Base-by-base conservation (phyloP, 2,797 vertebrate genomes). In the Intellagama lesueurii region DNA sequence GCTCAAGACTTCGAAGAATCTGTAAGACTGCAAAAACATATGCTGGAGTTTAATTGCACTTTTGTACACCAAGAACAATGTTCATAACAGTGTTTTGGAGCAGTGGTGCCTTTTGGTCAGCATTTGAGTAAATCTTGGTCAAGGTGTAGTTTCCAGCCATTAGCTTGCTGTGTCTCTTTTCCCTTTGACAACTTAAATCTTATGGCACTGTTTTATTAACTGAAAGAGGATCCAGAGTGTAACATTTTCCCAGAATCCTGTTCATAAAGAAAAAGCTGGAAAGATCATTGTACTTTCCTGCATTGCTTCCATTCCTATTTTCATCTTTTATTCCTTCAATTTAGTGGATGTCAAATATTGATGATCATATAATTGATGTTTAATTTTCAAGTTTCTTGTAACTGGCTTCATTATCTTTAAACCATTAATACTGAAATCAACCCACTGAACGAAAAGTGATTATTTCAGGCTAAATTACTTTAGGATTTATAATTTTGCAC, bases 221-320 rank as follows among this genome's bases (percentile, higher is more conserved):
- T 85, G 47, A 32, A 85, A 70, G 83, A 60, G 80, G 79, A 76
- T 52, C 22, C 69, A 14, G 32, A 64, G 44, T 81, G 32, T 7
- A 81, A 3, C 78, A 5, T 92, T 40, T 82, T 75, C 81, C 83
- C 90, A 86, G 83, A 91, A 81, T 85, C 77, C 17, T 83, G 19
- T 78, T 66, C 68, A 76, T 60, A n/a, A 28, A 68, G 32, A 87
- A 28, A 35, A 87, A 83, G 3, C 30, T 35, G 24, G 52, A 24
- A 76, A 24, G 26, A 83, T 49, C 8, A 64, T 84, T 83, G 64
- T 47, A 73, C 8, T 85, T 77, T 44, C 30, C 35, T 81, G 47
- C 28, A 81, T 52, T 91, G 56, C 12, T 4, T 16, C 6, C 26
- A 9, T 32, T 44, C 49, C n/a, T 78, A 81, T 60, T 32, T 24